Evolutionary conservation across 2,113 vertebrate species (phyloP).

Genomic region (Piliocolobus tephrosceles): DNA sequence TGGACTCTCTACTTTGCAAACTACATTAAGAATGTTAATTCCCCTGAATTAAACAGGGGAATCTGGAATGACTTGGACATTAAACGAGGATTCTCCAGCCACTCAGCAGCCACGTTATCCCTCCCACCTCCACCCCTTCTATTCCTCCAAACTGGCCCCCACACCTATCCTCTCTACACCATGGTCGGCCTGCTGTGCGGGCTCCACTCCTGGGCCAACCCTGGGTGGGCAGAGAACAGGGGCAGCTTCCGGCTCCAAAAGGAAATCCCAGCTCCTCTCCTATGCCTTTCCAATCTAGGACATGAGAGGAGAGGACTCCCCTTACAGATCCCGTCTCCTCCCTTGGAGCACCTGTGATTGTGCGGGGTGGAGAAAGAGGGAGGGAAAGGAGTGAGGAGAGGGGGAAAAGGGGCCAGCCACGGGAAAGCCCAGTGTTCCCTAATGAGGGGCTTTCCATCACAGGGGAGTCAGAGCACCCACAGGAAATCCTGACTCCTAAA

Average conservation of each 20-base stretch:
- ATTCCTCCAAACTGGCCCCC: accelerated
- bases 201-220: not conserved
- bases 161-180: accelerated
- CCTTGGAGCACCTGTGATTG: accelerated
- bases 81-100: accelerated
- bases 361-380: too few species aligned
- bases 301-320: accelerated
- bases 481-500: not conserved
- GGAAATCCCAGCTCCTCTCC: too few species aligned
- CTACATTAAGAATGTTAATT: not conserved
- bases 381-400: not conserved
- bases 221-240: accelerated
- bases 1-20: too few species aligned
- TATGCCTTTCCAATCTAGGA: accelerated
- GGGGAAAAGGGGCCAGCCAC: accelerated
- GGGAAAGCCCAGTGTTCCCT: accelerated
- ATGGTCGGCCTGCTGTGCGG: accelerated
- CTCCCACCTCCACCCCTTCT: accelerated
- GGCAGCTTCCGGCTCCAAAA: not conserved
- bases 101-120: accelerated
- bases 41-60: accelerated
- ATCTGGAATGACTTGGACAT: too few species aligned
- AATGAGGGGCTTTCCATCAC: too few species aligned
- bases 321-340: accelerated
- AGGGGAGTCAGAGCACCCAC: not conserved